Conservation (phyloP, 2,113 vertebrate genomes). For the Microtus montanus region DNA sequence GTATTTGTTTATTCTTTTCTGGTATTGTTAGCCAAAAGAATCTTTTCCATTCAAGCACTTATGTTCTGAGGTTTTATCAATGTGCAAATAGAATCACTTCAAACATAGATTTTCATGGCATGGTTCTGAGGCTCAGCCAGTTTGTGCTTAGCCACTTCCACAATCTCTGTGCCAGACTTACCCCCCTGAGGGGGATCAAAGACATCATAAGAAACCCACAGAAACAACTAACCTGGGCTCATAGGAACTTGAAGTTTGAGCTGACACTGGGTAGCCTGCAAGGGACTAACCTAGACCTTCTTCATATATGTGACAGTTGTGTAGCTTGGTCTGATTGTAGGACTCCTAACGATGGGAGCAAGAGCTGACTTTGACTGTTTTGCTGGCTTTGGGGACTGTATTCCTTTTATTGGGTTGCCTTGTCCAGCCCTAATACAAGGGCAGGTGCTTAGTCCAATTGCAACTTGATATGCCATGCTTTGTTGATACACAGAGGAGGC, state of each 20-base stretch:
- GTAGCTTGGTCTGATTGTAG: neutral
- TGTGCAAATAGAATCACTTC: constrained; percentile 3
- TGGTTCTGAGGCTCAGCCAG: neutral
- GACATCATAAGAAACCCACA: neutral
- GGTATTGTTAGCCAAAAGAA: neutral
- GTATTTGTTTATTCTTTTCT: neutral
- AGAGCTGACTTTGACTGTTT: neutral
- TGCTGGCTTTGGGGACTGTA: neutral
- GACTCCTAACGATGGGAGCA: neutral
- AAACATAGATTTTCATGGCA: constrained; percentile 8
- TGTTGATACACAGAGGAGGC: neutral
- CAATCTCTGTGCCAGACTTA: neutral
- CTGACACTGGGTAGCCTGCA: neutral
- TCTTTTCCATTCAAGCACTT: neutral
- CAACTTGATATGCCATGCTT: neutral
- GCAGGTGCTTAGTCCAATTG: neutral
- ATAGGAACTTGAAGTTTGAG: neutral
- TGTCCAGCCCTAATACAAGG: neutral
- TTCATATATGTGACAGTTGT: neutral
- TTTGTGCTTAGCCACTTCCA: neutral
- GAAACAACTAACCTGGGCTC: neutral
- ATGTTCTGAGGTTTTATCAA: neutral
- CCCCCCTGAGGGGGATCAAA: neutral
- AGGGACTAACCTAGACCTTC: neutral
- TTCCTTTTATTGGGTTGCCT: neutral